Evolutionary conservation across 1,140 invertebrate species (phyloP), one percentile per base, ranked within the genome.

Genomic region (Dreissena polymorpha): DNA sequence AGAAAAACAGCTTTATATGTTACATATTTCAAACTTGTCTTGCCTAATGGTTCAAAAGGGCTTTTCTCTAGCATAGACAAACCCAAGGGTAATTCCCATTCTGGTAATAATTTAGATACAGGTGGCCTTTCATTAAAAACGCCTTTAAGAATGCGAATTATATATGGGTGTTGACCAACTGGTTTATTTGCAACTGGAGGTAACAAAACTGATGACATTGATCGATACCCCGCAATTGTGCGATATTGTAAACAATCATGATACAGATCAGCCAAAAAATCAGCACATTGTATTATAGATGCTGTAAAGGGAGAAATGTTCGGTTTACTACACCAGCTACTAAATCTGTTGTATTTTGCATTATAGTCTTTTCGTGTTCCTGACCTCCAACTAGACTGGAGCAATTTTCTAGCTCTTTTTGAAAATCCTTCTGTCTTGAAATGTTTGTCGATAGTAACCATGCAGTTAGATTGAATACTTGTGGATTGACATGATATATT

Each of bases 71-170:
- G 29, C 51, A 60, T 64, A 18, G n/a, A 64, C 14, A 84, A 71
- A 39, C 74, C 67, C n/a, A n/a, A n/a, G n/a, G n/a, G n/a, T 73
- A 87, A 75, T 73, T 80, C 78, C 72, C 84, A 85, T 51, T 86
- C 84, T 12, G 86, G 82, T 53, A 86, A 23, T 14, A 78, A 23
- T 53, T 70, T 77, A 0, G 55, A 55, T 49, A 16, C 21, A 50
- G 72, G 64, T 10, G 79, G 70, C 68, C 49, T 73, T 51, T 23
- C 39, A 75, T 83, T 86, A 39, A 86, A 81, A 21, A 80, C 39
- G 1, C 70, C 73, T 74, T 85, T 70, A 10, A 82, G 8, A n/a
- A 83, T 25, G 29, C 71, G 16, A 53, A 83, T 83, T 21, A 84
- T 80, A 68, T 75, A 64, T 55, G 67, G 68, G 60, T 85, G 77